Conservation (phyloP, 2,113 vertebrate species). For the Climacteris rufus region DNA sequence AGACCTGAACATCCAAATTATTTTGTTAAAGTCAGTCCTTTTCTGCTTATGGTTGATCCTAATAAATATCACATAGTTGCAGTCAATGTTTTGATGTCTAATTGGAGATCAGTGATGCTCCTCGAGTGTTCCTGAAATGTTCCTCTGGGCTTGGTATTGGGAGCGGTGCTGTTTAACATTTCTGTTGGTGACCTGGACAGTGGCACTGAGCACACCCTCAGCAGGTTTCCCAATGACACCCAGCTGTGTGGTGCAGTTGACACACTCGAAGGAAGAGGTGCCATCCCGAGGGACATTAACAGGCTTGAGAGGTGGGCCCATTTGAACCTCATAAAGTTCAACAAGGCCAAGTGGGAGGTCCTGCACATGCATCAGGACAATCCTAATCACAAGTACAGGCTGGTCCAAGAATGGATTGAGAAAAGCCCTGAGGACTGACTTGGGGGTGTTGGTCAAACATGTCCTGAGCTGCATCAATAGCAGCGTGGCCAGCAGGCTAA, state of each 20-base stretch:
- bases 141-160: background rate
- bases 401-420: background rate
- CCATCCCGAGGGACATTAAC: background rate
- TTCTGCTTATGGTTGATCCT: background rate
- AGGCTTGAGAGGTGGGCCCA: background rate
- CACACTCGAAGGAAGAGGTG: background rate
- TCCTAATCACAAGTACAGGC: too few species aligned
- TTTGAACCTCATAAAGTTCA: background rate
- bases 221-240: fast-evolving
- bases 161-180: background rate
- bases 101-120: background rate
- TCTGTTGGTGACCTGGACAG: background rate
- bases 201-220: background rate
- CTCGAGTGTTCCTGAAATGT: background rate
- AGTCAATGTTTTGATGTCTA: background rate
- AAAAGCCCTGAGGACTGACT: background rate
- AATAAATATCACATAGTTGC: background rate
- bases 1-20: background rate
- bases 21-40: background rate
- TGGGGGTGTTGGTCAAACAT: background rate
- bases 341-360: background rate
- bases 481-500: fast-evolving
- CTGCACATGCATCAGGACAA: background rate
- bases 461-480: background rate
- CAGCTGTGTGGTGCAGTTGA: background rate